Base-by-base conservation (phyloP, 2,113 vertebrate genomes). In the Podarcis raffonei region DNA sequence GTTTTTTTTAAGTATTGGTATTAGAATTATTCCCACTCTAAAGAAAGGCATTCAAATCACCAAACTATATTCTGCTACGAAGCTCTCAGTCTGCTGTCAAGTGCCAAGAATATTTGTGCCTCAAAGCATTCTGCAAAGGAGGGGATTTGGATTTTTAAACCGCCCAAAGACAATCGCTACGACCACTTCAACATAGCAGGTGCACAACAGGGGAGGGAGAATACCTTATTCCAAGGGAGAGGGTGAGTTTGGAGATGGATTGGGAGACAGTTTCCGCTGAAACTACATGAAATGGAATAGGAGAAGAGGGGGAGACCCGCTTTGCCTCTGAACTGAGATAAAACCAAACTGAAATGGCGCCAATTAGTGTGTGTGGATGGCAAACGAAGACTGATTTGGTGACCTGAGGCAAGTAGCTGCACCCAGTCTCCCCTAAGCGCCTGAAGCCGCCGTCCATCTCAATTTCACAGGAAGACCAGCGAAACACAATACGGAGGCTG, bases 11-110 rank as follows among this genome's bases (percentile, higher is more conserved):
- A 86, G 83, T 88, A 77, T 0, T 48, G 6, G 76, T 39, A 88
- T 91, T 94, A 65, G 9, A 37, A 88, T 76, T 83, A 88, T n/a
- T 88, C 89, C 89, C 69, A 59, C 6, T 59, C 59, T 76, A 59
- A 83, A 53, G 25, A n/a, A 72, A 68, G 57, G 23, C 57, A 86
- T 93, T 22, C 6, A 89, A 81, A 27, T 82, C 20, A 23, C 35
- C 42, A 83, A 86, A 92, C 75, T 42, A 23, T 48, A 85, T 68
- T 42, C 82, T 91, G 77, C 39, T 57, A 3, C 75, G 37, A 85
- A 87, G 75, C 35, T 80, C 53, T 87, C 68, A 15, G 27, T 8
- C 59, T 85, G 59, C 62, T n/a, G 57, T 32, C 69, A 30, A n/a
- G 39, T 39, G 78, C 74, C 66, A 87, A 74, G 39, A 39, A 86